These are phyloP conservation scores for Psammodynastes pulverulentus DNA, from an alignment of 2,113 vertebrate genomes.

Conservation along the genomic window DNA sequence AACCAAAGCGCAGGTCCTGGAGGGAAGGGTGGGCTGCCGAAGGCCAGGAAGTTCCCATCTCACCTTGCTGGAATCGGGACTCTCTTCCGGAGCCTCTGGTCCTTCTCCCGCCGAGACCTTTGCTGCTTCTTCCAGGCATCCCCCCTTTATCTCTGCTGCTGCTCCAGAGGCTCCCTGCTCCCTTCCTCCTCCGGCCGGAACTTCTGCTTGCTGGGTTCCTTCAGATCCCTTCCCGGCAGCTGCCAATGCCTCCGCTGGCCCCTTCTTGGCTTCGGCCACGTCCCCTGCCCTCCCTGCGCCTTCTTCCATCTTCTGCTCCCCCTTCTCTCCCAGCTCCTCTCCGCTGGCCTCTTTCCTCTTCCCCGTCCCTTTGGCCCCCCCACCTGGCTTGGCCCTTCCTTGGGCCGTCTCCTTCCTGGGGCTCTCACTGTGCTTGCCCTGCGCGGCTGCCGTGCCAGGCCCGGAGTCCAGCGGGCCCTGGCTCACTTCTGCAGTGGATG, in stretches of 20 bases:
- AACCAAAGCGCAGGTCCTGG: neutral
- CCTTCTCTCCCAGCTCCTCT: fast-evolving
- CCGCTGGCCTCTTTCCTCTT: neutral
- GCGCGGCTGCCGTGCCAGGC: fast-evolving
- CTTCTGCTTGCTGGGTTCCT: fast-evolving
- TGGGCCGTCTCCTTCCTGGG: slow-evolving; percentile 24
- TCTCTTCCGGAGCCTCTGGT: neutral
- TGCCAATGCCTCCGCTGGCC: neutral
- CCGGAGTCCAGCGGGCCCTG: fast-evolving
- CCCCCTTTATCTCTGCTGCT: fast-evolving
- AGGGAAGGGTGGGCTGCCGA: neutral
- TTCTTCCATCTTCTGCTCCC: neutral
- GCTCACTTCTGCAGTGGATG: neutral
- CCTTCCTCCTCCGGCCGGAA: fast-evolving
- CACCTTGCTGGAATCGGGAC: slow-evolving; percentile 59
- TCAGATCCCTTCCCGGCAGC: neutral
- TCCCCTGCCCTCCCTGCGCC: neutral
- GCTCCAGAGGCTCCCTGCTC: fast-evolving
- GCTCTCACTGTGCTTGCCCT: neutral
- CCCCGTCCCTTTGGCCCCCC: neutral
- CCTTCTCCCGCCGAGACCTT: neutral
- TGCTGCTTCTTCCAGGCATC: fast-evolving
- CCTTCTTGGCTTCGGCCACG: neutral
- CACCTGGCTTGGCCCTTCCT: neutral
- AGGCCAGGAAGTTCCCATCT: fast-evolving